Conservation (phyloP, 53 echinoderm and acorn worm genomes). For the Crossaster papposus region DNA sequence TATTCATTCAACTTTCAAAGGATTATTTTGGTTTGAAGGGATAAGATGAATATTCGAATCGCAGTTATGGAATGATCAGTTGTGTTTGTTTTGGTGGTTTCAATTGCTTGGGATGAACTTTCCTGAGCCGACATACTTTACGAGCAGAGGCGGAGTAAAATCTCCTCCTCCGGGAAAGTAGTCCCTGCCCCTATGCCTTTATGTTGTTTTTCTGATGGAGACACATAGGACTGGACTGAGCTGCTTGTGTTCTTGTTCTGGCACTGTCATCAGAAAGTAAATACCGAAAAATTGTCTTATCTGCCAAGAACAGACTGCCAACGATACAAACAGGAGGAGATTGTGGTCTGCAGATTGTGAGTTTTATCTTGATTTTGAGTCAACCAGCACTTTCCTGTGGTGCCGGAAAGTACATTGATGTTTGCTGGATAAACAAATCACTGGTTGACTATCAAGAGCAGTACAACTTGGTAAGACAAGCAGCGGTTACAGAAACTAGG, state of each 20-base stretch:
- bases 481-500: background rate
- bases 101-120: background rate
- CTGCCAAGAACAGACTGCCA: background rate
- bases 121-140: background rate
- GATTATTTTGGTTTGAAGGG: background rate
- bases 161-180: slow-evolving; percentile 6
- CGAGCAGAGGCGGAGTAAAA: background rate
- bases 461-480: background rate
- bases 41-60: background rate
- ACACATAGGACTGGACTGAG: background rate
- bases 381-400: background rate
- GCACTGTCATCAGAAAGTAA: slow-evolving; percentile 18
- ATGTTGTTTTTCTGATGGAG: background rate
- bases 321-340: background rate
- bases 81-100: slow-evolving; percentile 3
- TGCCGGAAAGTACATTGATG: background rate
- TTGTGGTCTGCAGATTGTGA: background rate
- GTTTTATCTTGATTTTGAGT: background rate
- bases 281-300: slow-evolving; percentile 3
- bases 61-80: background rate
- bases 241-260: background rate
- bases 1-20: background rate
- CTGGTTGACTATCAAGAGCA: background rate
- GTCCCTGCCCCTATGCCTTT: background rate
- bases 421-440: background rate